These are phyloP conservation scores for Brachyistius frenatus DNA, from an alignment of 2,113 vertebrate genomes.

Conservation along the genomic window DNA sequence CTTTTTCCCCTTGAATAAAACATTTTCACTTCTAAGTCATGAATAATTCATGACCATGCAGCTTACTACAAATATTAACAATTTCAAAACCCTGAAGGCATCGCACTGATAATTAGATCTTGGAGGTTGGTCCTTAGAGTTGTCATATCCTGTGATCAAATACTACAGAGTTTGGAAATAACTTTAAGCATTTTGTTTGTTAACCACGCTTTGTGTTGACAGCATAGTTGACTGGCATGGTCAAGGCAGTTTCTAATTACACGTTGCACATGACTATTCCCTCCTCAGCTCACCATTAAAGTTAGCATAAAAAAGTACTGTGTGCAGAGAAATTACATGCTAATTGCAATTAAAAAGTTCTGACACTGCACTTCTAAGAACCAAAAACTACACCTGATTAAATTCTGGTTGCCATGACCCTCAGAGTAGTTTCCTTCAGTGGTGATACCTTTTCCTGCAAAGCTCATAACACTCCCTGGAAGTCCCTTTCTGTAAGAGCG, in stretches of 20 bases:
- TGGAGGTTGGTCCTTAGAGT: slow-evolving; percentile 37
- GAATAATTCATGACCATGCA: slow-evolving; percentile 47
- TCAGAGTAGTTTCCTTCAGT: too few species aligned
- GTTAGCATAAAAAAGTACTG: not conserved
- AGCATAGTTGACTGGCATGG: slow-evolving; percentile 1
- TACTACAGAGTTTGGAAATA: slow-evolving; percentile 5
- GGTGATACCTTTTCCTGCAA: too few species aligned
- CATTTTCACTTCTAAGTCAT: slow-evolving; percentile 17
- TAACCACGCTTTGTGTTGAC: not conserved
- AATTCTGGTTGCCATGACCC: too few species aligned
- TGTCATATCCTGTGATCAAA: slow-evolving; percentile 14
- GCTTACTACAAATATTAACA: slow-evolving; percentile 30
- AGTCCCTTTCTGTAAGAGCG: too few species aligned
- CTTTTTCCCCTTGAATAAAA: not conserved
- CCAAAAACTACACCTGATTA: too few species aligned
- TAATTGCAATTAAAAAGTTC: too few species aligned
- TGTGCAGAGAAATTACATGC: not conserved
- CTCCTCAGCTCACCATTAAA: not conserved
- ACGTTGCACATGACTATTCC: not conserved
- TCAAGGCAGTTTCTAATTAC: not conserved
- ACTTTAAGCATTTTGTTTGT: not conserved
- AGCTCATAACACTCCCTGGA: too few species aligned
- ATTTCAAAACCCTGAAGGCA: slow-evolving; percentile 27
- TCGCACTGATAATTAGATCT: slow-evolving; percentile 38
- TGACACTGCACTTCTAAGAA: too few species aligned